Evolutionary conservation across 1,140 invertebrate species (phyloP).

Genomic region (Drosophila littoralis): DNA sequence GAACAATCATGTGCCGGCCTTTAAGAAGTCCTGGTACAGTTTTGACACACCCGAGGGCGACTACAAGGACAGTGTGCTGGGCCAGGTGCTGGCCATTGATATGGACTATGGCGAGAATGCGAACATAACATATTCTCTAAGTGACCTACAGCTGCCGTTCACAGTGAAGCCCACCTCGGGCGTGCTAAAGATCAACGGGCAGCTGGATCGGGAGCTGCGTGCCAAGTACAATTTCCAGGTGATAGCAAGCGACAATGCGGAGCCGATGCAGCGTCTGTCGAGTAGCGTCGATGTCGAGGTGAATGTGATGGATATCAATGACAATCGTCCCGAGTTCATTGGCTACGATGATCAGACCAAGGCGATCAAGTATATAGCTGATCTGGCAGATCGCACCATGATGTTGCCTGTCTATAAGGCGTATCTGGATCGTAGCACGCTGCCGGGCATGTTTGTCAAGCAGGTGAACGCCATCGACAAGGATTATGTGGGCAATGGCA

Average conservation of each 20-base stretch:
- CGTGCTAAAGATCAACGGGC: conserved; percentile 89
- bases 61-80: conserved; percentile 89
- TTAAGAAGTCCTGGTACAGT: conserved; percentile 92
- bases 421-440: conserved; percentile 88
- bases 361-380: conserved; percentile 66
- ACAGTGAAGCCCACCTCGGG: conserved; percentile 90
- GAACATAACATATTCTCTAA: conserved; percentile 90
- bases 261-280: conserved; percentile 86
- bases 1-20: conserved; percentile 94
- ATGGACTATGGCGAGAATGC: conserved; percentile 91
- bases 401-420: conserved; percentile 89
- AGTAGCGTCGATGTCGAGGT: conserved; percentile 91
- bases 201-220: conserved; percentile 91
- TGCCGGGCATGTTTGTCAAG: conserved; percentile 88
- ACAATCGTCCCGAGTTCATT: conserved; percentile 90
- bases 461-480: conserved; percentile 93
- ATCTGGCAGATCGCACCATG: conserved; percentile 60
- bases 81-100: conserved; percentile 91
- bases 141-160: conserved; percentile 89
- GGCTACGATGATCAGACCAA: conserved; percentile 87
- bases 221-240: conserved; percentile 90
- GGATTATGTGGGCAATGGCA: conserved; percentile 93
- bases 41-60: conserved; percentile 93
- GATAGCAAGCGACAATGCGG: conserved; percentile 90
- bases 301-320: conserved; percentile 92